Percentiles rank a stretch among this genome's conserved stretches.
Conservation (phyloP, 1,140 invertebrate species). For the Contarinia nasturtii region DNA sequence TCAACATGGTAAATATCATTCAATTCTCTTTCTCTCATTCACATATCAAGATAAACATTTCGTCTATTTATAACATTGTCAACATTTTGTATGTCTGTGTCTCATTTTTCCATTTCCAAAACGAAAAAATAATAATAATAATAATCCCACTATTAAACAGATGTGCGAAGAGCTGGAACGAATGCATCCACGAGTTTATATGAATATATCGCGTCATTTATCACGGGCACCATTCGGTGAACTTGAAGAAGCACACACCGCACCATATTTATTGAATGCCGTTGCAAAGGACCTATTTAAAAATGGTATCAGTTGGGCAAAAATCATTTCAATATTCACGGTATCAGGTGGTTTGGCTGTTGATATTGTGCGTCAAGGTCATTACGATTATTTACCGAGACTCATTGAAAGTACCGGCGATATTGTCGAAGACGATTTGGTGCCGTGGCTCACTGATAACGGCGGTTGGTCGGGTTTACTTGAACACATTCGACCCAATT, state of each 20-base stretch:
- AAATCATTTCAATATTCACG: conserved; percentile 45
- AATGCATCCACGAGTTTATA: conserved; percentile 41
- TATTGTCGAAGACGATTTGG: conserved; percentile 43
- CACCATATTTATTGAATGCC: conserved; percentile 32
- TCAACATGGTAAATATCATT: conserved; percentile 19
- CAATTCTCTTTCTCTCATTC: not conserved
- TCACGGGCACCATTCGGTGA: conserved; percentile 6
- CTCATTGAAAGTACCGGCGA: conserved; percentile 37
- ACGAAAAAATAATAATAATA: not conserved
- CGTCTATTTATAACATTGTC: not conserved
- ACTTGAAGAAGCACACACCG: conserved; percentile 30
- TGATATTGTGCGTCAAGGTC: conserved; percentile 45
- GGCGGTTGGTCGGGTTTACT: conserved; percentile 43
- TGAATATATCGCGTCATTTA: conserved; percentile 35
- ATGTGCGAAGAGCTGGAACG: conserved; percentile 34
- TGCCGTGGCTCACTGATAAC: conserved; percentile 43
- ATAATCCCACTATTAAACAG: conserved; percentile 6
- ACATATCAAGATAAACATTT: not conserved
- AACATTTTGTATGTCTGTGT: too few species aligned
- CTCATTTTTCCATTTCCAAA: not conserved
- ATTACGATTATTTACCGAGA: conserved; percentile 38
- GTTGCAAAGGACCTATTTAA: conserved; percentile 39
- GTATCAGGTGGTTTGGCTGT: conserved; percentile 50
- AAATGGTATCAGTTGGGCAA: conserved; percentile 40
- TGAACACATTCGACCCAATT: conserved; percentile 15